Evolutionary conservation across 2,113 vertebrate genomes (phyloP), one percentile per base, ranked within the genome.

Genomic region (Aix galericulata): DNA sequence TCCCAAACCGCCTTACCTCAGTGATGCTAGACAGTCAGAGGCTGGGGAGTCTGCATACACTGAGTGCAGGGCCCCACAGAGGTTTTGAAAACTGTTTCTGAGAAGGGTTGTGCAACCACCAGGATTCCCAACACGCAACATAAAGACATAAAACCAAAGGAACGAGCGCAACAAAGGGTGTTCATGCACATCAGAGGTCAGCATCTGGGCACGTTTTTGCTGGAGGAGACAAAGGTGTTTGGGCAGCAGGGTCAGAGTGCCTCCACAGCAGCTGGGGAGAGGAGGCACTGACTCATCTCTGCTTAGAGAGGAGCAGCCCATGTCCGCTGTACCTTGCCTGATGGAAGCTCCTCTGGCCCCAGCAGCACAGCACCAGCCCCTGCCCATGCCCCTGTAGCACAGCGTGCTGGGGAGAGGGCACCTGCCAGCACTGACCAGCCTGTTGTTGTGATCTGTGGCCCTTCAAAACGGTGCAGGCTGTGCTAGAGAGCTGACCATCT

Each of bases 11-110:
- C 31, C 27, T 42, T 52, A 40, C 50, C 56, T 38, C 26, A 2
- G 17, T 14, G 42, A 44, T 3, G 6, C 9, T 6, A 6, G 40
- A 18, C 27, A 26, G 10, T 40, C 50, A 31, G 26, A 52, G 50
- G 3, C 25, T 3, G 6, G 3, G 42, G 17, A 38, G 15, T 2
- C 9, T 42, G 81, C 13, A 8, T 4, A 8, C 6, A 21, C 31
- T 59, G 67, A 27, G 60, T 60, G 36, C 55, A 48, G 82, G 22
- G 29, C 46, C n/a, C 53, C 36, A 6, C 67, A 74, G 9, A 31
- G 32, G 27, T n/a, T 12, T 8, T 10, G 27, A 42, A 12, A 1
- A 22, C 73, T 40, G 16, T n/a, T 67, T 79, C 75, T 9, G 55
- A 26, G 50, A 22, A 20, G n/a, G 21, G 26, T 5, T 21, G 21